Conservation (phyloP, 2,797 vertebrate species). For the Enteromius treurensis region DNA sequence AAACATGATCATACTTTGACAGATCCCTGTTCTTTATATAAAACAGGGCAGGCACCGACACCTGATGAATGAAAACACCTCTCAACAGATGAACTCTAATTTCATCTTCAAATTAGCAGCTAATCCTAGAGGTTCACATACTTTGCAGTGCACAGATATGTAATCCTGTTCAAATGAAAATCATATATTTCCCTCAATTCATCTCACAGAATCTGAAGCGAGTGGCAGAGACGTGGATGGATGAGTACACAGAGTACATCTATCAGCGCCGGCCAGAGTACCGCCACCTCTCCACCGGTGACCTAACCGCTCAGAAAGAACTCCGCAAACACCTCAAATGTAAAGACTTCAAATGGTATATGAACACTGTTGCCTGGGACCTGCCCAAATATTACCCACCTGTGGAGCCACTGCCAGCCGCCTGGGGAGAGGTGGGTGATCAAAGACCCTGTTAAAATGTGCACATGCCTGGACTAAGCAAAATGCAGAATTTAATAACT, state of each 20-base stretch:
- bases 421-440: constrained; percentile 87
- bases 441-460: not conserved
- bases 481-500: not conserved
- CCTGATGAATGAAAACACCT: not conserved
- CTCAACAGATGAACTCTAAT: not conserved
- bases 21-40: not conserved
- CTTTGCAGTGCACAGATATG: no score
- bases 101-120: not conserved
- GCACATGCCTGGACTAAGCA: not conserved
- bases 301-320: constrained; percentile 86
- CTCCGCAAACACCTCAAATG: constrained; percentile 86
- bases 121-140: not conserved
- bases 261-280: constrained; percentile 90
- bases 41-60: not conserved
- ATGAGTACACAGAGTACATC: constrained; percentile 88
- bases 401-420: constrained; percentile 85
- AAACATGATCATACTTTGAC: not conserved
- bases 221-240: constrained; percentile 92
- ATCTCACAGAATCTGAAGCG: constrained; percentile 84
- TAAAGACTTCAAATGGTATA: constrained; percentile 92
- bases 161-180: not conserved
- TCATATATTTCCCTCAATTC: constrained; percentile 14
- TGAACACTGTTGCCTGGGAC: constrained; percentile 89
- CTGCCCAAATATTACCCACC: constrained; percentile 89
- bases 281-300: constrained; percentile 87